Evolutionary conservation across 2,797 vertebrate genomes (phyloP).

Genomic region (Glossophaga mutica): DNA sequence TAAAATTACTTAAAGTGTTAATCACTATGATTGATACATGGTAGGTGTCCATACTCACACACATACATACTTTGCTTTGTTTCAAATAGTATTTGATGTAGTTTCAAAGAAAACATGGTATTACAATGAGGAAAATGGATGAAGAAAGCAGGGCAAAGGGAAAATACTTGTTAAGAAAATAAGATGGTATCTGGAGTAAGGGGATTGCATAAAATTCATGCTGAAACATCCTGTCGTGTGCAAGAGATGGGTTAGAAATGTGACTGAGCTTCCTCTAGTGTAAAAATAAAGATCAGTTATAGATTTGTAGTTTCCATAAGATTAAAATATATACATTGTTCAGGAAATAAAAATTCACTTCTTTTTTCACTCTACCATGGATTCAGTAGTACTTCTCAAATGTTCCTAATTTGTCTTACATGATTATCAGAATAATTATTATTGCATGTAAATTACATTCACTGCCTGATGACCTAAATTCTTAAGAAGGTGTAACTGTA

Average conservation of each 20-base stretch:
- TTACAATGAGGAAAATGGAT: not conserved
- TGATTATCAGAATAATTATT: not conserved
- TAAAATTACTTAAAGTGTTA: not conserved
- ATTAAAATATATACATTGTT: not conserved
- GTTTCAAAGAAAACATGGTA: not conserved
- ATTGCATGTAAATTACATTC: not conserved
- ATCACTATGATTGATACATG: not conserved
- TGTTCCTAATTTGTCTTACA: not conserved
- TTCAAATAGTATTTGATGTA: not conserved
- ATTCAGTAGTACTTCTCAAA: not conserved
- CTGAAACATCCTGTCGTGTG: not conserved
- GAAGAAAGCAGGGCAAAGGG: not conserved
- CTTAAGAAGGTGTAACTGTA: not conserved
- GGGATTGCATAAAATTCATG: not conserved
- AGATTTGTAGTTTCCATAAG: not conserved
- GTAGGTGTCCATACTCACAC: not conserved
- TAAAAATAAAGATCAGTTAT: not conserved
- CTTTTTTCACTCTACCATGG: not conserved
- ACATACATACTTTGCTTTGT: not conserved
- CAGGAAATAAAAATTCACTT: conserved; percentile 3
- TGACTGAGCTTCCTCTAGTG: not conserved
- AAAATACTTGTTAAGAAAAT: not conserved
- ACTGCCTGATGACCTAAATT: not conserved
- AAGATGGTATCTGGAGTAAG: not conserved
- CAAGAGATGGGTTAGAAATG: not conserved